Base-by-base conservation (phyloP, 1,140 invertebrate genomes). In the Diploscapter pachys region DNA sequence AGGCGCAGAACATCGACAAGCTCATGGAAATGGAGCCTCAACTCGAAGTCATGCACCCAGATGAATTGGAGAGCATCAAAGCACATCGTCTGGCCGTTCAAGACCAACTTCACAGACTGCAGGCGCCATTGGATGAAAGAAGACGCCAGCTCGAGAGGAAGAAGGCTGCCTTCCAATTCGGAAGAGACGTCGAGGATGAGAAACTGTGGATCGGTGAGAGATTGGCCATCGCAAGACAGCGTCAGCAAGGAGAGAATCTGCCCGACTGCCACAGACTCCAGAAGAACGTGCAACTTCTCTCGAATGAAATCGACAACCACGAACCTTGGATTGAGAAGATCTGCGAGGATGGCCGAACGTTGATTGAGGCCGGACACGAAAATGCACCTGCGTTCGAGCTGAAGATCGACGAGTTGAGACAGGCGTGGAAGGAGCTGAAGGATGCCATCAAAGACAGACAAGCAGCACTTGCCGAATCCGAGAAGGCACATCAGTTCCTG, bases 161-260 rank as follows among this genome's bases (percentile, higher is more conserved):
- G 87, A 99, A 99, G 87, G 94, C 97, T 87, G 96, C 96, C 2
- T 98, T 95, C 90, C 96, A 99, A 87, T 99, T 99, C 89, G 90
- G 95, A 56, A 90, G 97, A 74, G 96, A 99, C 87, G 91, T 99
- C 68, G 97, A 99, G 85, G 97, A 99, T 87, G 97, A 99, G 87
- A 96, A 97, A 81, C 87, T 98, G 5, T 99, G 96, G 96, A 95
- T 99, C 75, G 90, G 91, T 63, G 97, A 99, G 86, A 97, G 98
- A 87, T 93, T 98, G 91, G 94, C 95, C 0, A 89, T 94, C 71
- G 96, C 96, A 1, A 91, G 90, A 51, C 94, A 92, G 78, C 90
- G 89, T 0, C 93, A 98, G 74, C 96, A 93, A 86, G 96, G 96
- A 63, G 97, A 94, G 85, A 95, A 93, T 11, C 88, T 98, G 5